phyloP scores from a whole-genome alignment of 2,888 invertebrate species.

The Nomada hirtipes region DNA sequence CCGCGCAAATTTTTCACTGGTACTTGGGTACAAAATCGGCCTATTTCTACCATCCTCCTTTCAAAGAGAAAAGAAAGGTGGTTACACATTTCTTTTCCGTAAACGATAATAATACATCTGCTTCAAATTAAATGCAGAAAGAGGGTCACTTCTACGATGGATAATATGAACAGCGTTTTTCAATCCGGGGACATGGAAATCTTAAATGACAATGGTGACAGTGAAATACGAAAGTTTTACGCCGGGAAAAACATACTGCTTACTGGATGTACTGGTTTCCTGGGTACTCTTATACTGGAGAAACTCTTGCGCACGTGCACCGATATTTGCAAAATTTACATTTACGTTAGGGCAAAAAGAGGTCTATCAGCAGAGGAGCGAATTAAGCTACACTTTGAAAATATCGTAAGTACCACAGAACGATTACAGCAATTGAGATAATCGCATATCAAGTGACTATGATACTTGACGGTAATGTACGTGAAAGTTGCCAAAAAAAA shows the following conservation, averaged over 20 bases:
- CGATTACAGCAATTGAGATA: too few species aligned
- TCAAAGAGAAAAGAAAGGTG: too few species aligned
- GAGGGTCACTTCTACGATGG: background rate
- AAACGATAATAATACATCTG: too few species aligned
- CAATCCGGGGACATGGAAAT: background rate
- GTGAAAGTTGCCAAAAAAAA: too few species aligned
- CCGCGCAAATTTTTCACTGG: too few species aligned
- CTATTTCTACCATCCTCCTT: too few species aligned
- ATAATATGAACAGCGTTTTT: background rate
- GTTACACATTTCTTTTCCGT: too few species aligned
- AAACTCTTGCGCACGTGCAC: slow-evolving; percentile 72
- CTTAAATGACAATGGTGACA: background rate
- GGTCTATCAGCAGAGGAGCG: slow-evolving; percentile 43
- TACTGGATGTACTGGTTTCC: slow-evolving; percentile 73
- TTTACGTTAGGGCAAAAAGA: slow-evolving; percentile 14
- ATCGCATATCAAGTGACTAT: too few species aligned
- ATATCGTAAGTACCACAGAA: slow-evolving; percentile 63
- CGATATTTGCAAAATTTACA: slow-evolving; percentile 10
- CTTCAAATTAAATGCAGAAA: too few species aligned
- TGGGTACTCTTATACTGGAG: slow-evolving; percentile 73
- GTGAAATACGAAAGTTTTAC: slow-evolving; percentile 70
- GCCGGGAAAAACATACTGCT: slow-evolving; percentile 71
- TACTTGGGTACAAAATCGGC: too few species aligned
- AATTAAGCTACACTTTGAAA: slow-evolving; percentile 62
- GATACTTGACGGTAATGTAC: too few species aligned